Evolutionary conservation across 2,113 vertebrate species (phyloP).

Genomic region (Mesembrinibis cayennensis): DNA sequence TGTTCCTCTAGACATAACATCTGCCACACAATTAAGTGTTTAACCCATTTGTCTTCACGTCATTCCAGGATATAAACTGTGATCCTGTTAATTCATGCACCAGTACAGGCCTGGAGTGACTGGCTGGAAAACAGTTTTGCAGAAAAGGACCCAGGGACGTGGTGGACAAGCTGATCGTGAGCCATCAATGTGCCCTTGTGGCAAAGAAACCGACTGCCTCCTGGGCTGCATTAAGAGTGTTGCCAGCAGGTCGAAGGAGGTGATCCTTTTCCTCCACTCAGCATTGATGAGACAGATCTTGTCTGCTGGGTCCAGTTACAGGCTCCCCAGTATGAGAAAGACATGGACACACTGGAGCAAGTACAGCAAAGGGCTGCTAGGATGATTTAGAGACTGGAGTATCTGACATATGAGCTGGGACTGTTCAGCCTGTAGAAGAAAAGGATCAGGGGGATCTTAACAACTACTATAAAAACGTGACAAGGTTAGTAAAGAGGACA

Average conservation of each 20-base stretch:
- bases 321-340: neutral
- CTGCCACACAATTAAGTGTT: neutral
- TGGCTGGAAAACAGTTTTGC: neutral
- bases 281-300: neutral
- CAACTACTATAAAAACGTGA: neutral
- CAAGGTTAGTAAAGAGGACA: neutral
- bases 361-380: neutral
- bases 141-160: neutral
- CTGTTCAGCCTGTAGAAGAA: neutral
- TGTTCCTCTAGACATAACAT: neutral
- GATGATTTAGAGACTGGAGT: neutral
- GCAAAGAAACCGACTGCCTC: neutral
- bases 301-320: neutral
- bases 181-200: neutral
- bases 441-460: neutral
- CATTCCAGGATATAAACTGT: neutral
- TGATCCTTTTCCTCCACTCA: neutral
- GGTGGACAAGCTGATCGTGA: neutral
- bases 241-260: neutral
- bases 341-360: neutral
- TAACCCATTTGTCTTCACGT: neutral
- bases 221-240: neutral
- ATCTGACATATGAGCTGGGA: neutral
- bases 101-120: neutral
- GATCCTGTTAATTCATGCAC: neutral